Evolutionary conservation across 2,797 vertebrate genomes (phyloP).

Genomic region (Petrocephalus schoutedeni): DNA sequence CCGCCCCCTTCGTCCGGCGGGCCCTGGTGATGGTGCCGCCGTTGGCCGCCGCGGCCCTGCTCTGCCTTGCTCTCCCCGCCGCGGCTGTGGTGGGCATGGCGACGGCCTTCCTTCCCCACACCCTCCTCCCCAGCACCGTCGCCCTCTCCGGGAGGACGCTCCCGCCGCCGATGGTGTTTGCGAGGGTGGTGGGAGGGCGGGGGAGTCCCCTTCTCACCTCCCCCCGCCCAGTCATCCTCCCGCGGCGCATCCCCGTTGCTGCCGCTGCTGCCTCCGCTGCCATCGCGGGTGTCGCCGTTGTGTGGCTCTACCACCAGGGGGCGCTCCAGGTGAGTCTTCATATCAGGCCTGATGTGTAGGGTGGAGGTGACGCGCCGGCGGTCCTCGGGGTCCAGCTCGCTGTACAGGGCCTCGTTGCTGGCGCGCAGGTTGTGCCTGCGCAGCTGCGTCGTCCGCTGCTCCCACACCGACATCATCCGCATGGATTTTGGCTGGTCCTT

Average conservation of each 20-base stretch:
- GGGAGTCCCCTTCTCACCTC: conserved; percentile 29
- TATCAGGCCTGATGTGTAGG: conserved; percentile 82
- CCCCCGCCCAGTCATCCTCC: conserved; percentile 29
- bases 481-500: conserved; percentile 81
- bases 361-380: conserved; percentile 69
- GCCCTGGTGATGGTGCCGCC: conserved; percentile 44
- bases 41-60: conserved; percentile 42
- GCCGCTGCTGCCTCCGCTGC: conserved; percentile 38
- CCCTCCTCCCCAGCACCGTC: conserved; percentile 45
- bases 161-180: conserved; percentile 70
- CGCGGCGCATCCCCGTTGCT: conserved; percentile 44
- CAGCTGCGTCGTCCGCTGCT: conserved; percentile 91
- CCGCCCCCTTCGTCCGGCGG: conserved; percentile 67
- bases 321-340: conserved; percentile 88
- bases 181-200: conserved; percentile 45
- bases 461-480: conserved; percentile 89
- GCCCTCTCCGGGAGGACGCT: conserved; percentile 58
- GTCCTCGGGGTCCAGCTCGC: conserved; percentile 86
- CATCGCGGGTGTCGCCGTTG: conserved; percentile 15
- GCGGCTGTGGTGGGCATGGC: conserved; percentile 69
- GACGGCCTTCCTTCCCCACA: conserved; percentile 57
- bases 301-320: conserved; percentile 80
- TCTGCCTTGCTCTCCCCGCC: conserved; percentile 67
- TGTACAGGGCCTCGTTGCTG: conserved; percentile 89
- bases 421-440: conserved; percentile 81